Percentiles rank a stretch among this genome's conserved stretches.
phyloP scores from a whole-genome alignment of 2,113 vertebrate species.

The Cyprinodon tularosa region DNA sequence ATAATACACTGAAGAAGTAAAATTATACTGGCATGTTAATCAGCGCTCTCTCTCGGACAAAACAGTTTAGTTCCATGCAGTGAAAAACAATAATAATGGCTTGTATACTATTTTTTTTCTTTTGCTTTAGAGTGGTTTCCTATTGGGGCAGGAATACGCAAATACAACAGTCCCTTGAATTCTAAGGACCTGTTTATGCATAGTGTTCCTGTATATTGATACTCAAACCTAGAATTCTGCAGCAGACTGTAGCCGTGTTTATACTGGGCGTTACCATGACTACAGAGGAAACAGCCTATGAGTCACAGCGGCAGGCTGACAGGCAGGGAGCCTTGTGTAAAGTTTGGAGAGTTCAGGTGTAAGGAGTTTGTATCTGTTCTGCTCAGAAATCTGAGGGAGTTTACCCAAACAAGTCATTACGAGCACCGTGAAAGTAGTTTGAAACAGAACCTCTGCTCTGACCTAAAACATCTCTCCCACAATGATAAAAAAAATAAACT shows the following conservation, averaged over 20 bases:
- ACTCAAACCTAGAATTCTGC: constrained; percentile 29
- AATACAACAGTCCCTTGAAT: not conserved
- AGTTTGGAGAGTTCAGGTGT: constrained; percentile 17
- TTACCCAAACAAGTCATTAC: not conserved
- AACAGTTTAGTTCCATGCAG: no score
- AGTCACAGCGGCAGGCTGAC: constrained; percentile 36
- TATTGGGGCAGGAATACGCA: not conserved
- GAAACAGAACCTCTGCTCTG: not conserved
- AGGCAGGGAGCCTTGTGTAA: constrained; percentile 35
- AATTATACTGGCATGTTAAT: no score
- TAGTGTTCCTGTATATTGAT: not conserved
- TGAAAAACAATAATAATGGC: no score
- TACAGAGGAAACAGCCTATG: constrained; percentile 44
- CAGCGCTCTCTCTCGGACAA: no score
- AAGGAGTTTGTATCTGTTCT: not conserved
- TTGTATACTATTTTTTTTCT: no score
- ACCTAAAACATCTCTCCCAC: not conserved
- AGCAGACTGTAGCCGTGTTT: constrained; percentile 41
- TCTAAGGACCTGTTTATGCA: not conserved
- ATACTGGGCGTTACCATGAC: constrained; percentile 49
- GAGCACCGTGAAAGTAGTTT: not conserved
- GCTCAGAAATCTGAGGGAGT: not conserved
- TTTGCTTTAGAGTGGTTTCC: no score
- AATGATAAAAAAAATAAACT: not conserved
- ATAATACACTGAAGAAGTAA: no score